Evolutionary conservation across 2,797 vertebrate species (phyloP).

Genomic region (Rousettus madagascariensis): DNA sequence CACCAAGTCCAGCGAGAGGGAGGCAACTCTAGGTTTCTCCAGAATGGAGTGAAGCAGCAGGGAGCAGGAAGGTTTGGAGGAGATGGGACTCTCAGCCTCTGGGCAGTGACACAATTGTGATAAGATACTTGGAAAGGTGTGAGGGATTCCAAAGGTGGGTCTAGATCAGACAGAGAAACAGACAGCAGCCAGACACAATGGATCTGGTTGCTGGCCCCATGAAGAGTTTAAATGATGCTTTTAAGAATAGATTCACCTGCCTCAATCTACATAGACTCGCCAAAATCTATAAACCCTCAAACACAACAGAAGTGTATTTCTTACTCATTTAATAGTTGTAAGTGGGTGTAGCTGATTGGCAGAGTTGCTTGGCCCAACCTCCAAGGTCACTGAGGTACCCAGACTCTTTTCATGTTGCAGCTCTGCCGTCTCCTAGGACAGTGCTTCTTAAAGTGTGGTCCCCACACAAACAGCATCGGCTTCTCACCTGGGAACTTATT

Average conservation of each 20-base stretch:
- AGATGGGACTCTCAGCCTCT: neutral
- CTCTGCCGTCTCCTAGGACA: neutral
- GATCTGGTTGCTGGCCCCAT: no score
- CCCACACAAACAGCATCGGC: neutral
- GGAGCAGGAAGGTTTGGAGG: neutral
- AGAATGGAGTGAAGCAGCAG: neutral
- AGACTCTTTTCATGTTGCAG: neutral
- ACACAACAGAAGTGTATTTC: neutral
- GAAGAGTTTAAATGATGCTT: neutral
- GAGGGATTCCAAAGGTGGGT: neutral
- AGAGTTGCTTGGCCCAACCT: neutral
- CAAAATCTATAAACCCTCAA: neutral
- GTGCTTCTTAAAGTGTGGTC: neutral
- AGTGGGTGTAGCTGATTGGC: neutral
- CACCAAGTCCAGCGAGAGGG: neutral
- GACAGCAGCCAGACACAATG: neutral
- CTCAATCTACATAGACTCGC: neutral
- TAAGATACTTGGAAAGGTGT: neutral
- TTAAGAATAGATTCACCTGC: neutral
- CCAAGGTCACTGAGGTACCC: neutral
- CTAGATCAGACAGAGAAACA: neutral
- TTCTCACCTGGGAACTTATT: neutral
- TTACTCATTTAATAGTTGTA: neutral
- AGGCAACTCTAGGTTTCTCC: neutral
- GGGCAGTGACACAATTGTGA: neutral